Evolutionary conservation across 2,888 invertebrate species (phyloP), one percentile per base, ranked within the genome.

Genomic region (Gandaritis pyraliata): DNA sequence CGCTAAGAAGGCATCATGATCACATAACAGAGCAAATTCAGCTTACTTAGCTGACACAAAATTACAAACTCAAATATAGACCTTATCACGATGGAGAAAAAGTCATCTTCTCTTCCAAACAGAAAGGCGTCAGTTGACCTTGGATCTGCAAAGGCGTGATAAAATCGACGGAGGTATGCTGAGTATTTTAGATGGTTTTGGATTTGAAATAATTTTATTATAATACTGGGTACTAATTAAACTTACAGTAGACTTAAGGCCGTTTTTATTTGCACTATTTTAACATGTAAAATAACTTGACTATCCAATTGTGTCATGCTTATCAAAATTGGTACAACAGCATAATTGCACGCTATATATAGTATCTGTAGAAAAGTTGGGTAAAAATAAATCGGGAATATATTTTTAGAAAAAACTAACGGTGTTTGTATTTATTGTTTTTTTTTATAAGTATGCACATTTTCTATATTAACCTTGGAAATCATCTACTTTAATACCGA

Each of bases 401-500:
- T 50, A 50, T 13, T 39, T 13, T 36, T 10, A 13, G 10, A 18
- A 33, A 56, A 49, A 12, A 33, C 7, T 36, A 57, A 57, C 23
- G 41, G 57, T 57, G 57, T 57, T 57, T 57, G 43, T 43, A 30
- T 57, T 57, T 11, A 39, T 38, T 50, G 57, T 49, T 41, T 39
- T 1, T 38, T 18, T 23, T 4, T n/a, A 33, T n/a, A n/a, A n/a
- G n/a, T n/a, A 12, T 56, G 56, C 50, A 58, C 45, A 12, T 46
- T 38, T 30, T 30, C n/a, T 39, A 39, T 13, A 39, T 47, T 29
- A 29, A 47, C 46, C 46, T 29, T 29, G 2, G 6, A 29, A 29
- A 29, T 4, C 29, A n/a, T 6, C 4, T 29, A 29, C 6, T 29
- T 29, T 6, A 4, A 29, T 4, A 6, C 29, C 6, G 29, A 29